phyloP scores from a whole-genome alignment of 2,888 invertebrate genomes.

The Epinotia brunnichana region DNA sequence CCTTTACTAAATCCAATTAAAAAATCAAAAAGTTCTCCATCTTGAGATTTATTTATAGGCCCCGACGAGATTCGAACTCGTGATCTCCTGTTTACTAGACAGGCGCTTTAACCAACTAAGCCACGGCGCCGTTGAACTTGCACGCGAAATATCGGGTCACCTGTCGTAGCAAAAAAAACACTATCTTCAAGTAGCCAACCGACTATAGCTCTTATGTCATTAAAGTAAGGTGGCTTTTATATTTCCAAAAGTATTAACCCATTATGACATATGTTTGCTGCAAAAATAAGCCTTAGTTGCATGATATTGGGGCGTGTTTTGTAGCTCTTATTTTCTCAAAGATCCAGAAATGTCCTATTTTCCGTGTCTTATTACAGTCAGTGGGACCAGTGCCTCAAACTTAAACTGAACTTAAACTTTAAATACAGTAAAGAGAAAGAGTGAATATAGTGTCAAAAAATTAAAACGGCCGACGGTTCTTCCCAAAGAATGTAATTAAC shows the following conservation, averaged over 20 bases:
- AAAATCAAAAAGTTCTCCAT: slow-evolving; percentile 13
- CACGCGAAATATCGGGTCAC: slow-evolving; percentile 25
- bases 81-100: slow-evolving; percentile 91
- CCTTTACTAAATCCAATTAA: background rate
- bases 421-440: slow-evolving; percentile 34
- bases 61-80: slow-evolving; percentile 89
- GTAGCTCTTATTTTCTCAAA: too few relatives aligned
- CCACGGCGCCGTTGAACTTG: slow-evolving; percentile 83
- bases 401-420: background rate
- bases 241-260: too few relatives aligned
- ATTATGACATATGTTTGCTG: background rate
- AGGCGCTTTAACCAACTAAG: slow-evolving; percentile 90
- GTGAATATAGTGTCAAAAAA: slow-evolving; percentile 54
- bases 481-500: slow-evolving; percentile 79
- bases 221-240: background rate
- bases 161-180: background rate
- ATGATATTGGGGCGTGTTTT: too few relatives aligned
- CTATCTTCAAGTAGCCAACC: background rate
- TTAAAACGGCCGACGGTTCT: slow-evolving; percentile 56
- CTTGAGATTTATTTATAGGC: slow-evolving; percentile 69
- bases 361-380: too few relatives aligned
- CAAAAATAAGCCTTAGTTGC: background rate
- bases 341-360: too few relatives aligned
- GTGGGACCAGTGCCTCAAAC: too few relatives aligned
- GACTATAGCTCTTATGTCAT: background rate